Conservation (phyloP, 2,888 invertebrate genomes). For the Cantharis flavilabris region DNA sequence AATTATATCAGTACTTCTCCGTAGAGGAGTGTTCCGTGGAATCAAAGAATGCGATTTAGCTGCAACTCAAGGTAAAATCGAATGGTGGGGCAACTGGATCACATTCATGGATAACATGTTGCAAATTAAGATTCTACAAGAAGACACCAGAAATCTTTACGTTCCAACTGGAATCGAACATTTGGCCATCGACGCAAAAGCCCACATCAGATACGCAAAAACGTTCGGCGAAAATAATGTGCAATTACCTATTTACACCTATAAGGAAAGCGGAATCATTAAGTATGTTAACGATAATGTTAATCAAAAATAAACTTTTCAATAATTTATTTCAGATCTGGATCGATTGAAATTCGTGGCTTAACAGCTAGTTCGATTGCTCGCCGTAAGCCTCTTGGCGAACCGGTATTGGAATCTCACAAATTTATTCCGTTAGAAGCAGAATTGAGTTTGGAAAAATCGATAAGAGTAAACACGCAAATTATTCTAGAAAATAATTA, state of each 20-base stretch:
- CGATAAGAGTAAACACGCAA: constrained; percentile 68
- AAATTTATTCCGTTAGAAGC: constrained; percentile 68
- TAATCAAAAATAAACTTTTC: background rate
- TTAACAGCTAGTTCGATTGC: constrained; percentile 77
- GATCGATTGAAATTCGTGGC: constrained; percentile 78
- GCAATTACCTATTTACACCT: constrained; percentile 47
- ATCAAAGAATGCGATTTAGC: constrained; percentile 32
- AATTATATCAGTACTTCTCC: background rate
- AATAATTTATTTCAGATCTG: constrained; percentile 57
- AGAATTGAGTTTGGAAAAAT: constrained; percentile 40
- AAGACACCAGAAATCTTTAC: constrained; percentile 69
- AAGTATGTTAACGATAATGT: constrained; percentile 29
- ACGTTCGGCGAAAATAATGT: constrained; percentile 41
- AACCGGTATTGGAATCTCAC: constrained; percentile 79
- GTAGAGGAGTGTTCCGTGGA: constrained; percentile 40
- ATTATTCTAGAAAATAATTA: constrained; percentile 73
- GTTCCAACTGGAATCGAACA: constrained; percentile 62
- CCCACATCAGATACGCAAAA: constrained; percentile 29
- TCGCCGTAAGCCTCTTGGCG: constrained; percentile 67
- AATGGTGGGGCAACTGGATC: constrained; percentile 86
- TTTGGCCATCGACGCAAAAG: constrained; percentile 28
- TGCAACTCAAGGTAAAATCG: constrained; percentile 57
- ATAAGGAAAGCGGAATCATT: constrained; percentile 49
- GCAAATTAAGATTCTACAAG: constrained; percentile 75
- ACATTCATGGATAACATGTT: constrained; percentile 87